Percentiles rank a stretch among this genome's conserved stretches.
phyloP scores from a whole-genome alignment of 1,140 invertebrate genomes.

The Meloidogyne exigua region DNA sequence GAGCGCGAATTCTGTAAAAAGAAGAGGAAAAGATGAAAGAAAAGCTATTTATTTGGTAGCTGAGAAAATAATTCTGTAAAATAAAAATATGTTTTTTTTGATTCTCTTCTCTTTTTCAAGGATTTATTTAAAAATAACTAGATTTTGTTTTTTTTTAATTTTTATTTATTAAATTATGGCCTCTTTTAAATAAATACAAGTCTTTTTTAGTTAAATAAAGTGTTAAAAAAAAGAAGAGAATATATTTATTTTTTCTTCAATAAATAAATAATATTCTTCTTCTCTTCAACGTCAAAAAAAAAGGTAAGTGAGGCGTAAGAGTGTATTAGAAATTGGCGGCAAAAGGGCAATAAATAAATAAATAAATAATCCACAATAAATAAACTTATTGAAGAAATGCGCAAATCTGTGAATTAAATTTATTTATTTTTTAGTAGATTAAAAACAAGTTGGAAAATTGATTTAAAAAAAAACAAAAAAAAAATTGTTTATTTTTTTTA shows the following conservation, averaged over 20 bases:
- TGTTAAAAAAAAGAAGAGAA: neutral
- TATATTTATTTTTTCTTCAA: neutral
- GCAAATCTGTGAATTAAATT: too few species aligned
- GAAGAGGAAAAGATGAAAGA: neutral
- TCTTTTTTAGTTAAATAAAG: too few species aligned
- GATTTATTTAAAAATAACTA: neutral
- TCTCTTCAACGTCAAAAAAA: neutral
- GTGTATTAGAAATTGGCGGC: neutral
- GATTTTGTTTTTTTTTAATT: too few species aligned
- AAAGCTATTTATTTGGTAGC: neutral
- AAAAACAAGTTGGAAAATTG: too few species aligned
- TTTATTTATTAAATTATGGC: neutral
- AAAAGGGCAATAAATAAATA: constrained; percentile 1
- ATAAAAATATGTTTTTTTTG: neutral
- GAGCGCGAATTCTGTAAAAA: neutral
- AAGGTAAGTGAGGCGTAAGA: neutral
- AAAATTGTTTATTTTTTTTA: too few species aligned
- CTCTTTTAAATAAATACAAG: neutral
- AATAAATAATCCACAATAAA: neutral
- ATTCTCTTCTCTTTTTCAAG: neutral
- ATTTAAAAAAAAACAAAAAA: too few species aligned
- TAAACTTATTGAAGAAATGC: too few species aligned
- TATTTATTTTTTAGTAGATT: too few species aligned
- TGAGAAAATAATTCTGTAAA: neutral
- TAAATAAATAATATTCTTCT: too few species aligned